A percentile compares a stretch with the other conserved stretches of the same genome.
Conservation (phyloP, 2,113 vertebrate species). For the Microtus pennsylvanicus region DNA sequence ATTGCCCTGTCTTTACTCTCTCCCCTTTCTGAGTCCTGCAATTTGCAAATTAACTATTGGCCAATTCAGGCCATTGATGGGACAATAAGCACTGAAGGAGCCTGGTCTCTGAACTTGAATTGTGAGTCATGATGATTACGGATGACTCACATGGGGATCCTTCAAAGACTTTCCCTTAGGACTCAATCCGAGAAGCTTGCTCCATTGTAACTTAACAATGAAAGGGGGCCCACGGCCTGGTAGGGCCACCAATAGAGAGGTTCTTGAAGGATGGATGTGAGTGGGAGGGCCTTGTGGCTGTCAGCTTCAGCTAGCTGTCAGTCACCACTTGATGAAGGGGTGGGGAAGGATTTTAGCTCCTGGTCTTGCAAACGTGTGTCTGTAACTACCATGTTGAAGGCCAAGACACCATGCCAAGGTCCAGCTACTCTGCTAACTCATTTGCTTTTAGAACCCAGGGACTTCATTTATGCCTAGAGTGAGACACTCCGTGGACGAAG, state of each 20-base stretch:
- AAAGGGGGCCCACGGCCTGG: not conserved
- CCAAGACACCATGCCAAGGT: not conserved
- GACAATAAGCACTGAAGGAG: not conserved
- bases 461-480: not conserved
- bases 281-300: not conserved
- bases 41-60: constrained; percentile 63
- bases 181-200: not conserved
- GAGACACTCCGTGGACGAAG: not conserved
- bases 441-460: not conserved
- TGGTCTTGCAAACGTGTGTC: not conserved
- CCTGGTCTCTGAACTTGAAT: constrained; percentile 42
- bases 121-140: constrained; percentile 16
- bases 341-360: not conserved
- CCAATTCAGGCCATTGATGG: constrained; percentile 6
- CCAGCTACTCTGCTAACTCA: not conserved
- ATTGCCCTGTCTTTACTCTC: not conserved
- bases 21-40: constrained; percentile 50
- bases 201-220: not conserved
- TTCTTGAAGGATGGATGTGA: not conserved
- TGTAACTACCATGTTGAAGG: not conserved
- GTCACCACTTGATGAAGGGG: not conserved
- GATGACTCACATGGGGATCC: constrained; percentile 49
- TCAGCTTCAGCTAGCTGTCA: not conserved
- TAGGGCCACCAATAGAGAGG: not conserved
- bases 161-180: constrained; percentile 59